Percentiles rank a stretch among this genome's conserved stretches.
Evolutionary conservation across 2,797 vertebrate genomes (phyloP).

Genomic region (Amblyopsis hoosieri): DNA sequence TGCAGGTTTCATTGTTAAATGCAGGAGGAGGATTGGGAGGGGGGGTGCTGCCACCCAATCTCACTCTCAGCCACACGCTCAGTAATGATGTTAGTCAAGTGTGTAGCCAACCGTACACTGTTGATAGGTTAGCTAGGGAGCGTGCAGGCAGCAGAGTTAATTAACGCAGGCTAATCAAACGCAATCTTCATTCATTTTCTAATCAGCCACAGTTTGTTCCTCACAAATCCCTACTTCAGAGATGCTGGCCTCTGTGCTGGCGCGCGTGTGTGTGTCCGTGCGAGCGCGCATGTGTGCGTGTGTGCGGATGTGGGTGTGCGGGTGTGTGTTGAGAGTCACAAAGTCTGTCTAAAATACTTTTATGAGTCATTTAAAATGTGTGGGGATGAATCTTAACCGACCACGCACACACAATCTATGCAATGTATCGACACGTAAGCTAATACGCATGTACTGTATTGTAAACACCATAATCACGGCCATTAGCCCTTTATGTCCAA

Average conservation of each 20-base stretch:
- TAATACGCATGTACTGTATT: too few species aligned
- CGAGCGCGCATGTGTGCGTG: neutral
- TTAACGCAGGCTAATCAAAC: slow-evolving; percentile 73
- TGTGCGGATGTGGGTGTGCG: slow-evolving; percentile 15
- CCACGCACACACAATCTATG: too few species aligned
- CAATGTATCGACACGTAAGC: too few species aligned
- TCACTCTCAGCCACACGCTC: slow-evolving; percentile 14
- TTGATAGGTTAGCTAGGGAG: slow-evolving; percentile 46
- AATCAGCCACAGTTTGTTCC: slow-evolving; percentile 62
- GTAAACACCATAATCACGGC: too few species aligned
- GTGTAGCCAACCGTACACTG: slow-evolving; percentile 34
- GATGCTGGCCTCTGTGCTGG: slow-evolving; percentile 21
- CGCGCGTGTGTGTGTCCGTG: slow-evolving; percentile 9
- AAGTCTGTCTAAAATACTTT: neutral
- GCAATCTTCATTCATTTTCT: slow-evolving; percentile 72
- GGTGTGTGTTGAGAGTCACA: neutral
- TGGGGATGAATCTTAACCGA: too few species aligned
- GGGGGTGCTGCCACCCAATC: too few species aligned
- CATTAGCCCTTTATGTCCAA: neutral
- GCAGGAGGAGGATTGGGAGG: too few species aligned
- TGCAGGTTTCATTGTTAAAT: too few species aligned
- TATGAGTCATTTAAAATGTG: too few species aligned
- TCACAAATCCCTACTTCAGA: slow-evolving; percentile 39
- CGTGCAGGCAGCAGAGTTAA: slow-evolving; percentile 56
- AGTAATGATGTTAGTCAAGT: slow-evolving; percentile 34